phyloP scores from a whole-genome alignment of 2,113 vertebrate genomes.

The Scortum barcoo region DNA sequence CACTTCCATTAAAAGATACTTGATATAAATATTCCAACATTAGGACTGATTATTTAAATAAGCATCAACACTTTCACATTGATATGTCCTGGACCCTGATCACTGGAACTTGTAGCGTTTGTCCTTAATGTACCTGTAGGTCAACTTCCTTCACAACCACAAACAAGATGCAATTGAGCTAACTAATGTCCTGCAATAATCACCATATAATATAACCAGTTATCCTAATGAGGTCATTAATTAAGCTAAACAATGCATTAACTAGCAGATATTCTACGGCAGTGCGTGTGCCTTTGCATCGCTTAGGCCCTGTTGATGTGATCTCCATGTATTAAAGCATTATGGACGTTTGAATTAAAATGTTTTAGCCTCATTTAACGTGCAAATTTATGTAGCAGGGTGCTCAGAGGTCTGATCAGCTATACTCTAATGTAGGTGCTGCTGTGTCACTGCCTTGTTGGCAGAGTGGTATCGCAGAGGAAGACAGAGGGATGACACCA shows the following conservation, averaged over 20 bases:
- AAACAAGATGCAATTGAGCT: slow-evolving; percentile 42
- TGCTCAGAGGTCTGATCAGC: slow-evolving; percentile 1
- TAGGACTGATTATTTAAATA: neutral
- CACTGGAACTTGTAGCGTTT: neutral
- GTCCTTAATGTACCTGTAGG: slow-evolving; percentile 27
- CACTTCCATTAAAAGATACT: neutral
- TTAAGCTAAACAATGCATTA: slow-evolving; percentile 36
- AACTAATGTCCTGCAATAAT: slow-evolving; percentile 40
- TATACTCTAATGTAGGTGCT: neutral
- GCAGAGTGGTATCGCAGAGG: neutral
- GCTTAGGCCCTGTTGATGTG: neutral
- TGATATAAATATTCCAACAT: neutral
- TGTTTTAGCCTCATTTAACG: neutral
- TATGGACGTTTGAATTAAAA: neutral
- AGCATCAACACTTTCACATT: neutral
- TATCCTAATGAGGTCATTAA: slow-evolving; percentile 49
- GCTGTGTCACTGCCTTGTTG: neutral
- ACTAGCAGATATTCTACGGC: slow-evolving; percentile 13
- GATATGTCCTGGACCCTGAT: neutral
- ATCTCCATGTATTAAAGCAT: neutral
- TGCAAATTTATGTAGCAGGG: neutral
- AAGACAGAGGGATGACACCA: neutral
- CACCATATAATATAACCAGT: slow-evolving; percentile 26
- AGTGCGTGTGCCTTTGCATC: neutral
- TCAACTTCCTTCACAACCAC: slow-evolving; percentile 27